phyloP scores from a whole-genome alignment of 2,888 invertebrate genomes.

The Agrochola litura region DNA sequence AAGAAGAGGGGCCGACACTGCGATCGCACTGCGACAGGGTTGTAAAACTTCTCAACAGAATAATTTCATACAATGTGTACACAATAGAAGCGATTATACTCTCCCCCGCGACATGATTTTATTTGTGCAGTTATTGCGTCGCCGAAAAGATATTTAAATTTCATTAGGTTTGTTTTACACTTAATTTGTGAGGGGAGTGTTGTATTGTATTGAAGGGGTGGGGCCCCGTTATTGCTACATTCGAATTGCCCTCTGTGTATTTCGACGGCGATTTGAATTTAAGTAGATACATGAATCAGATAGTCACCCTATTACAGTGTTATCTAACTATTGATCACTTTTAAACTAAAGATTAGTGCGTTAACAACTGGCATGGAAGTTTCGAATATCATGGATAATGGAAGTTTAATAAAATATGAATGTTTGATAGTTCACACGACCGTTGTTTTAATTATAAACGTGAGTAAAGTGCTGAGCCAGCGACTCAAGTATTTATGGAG shows the following conservation, averaged over 20 bases:
- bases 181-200: slow-evolving; percentile 89
- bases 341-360: slow-evolving; percentile 78
- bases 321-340: slow-evolving; percentile 78
- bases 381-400: slow-evolving; percentile 63
- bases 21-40: slow-evolving; percentile 78
- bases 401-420: slow-evolving; percentile 52
- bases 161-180: slow-evolving; percentile 91
- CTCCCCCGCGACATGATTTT: slow-evolving; percentile 89
- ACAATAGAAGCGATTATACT: slow-evolving; percentile 88
- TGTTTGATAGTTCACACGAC: slow-evolving; percentile 21
- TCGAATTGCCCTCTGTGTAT: slow-evolving; percentile 83
- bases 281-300: slow-evolving; percentile 84
- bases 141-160: slow-evolving; percentile 90
- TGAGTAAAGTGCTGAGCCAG: slow-evolving; percentile 45
- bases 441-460: slow-evolving; percentile 44
- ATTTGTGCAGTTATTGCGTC: slow-evolving; percentile 90
- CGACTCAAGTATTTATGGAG: slow-evolving; percentile 36
- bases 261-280: slow-evolving; percentile 87
- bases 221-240: slow-evolving; percentile 83
- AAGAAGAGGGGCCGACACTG: slow-evolving; percentile 60
- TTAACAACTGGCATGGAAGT: slow-evolving; percentile 73
- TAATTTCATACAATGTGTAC: slow-evolving; percentile 84
- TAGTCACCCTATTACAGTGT: slow-evolving; percentile 81
- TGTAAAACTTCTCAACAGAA: slow-evolving; percentile 77
- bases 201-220: slow-evolving; percentile 85